Conservation (phyloP, 2,113 vertebrate genomes). For the Gymnogyps californianus region DNA sequence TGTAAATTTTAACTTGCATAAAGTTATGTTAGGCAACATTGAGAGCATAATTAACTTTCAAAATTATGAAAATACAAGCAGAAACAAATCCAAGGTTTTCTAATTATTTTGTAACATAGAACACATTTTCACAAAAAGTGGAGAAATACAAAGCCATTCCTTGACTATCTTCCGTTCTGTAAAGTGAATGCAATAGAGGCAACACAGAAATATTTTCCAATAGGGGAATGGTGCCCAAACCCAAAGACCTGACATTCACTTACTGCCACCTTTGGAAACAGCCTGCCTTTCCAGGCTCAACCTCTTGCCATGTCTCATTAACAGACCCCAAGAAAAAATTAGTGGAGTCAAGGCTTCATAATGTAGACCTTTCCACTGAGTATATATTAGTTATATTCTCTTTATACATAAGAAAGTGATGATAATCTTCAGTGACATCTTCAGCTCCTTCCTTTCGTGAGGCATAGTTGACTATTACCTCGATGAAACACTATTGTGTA, state of each 20-base stretch:
- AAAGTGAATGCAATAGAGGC: neutral
- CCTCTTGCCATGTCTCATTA: neutral
- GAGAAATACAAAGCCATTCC: neutral
- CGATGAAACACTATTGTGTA: neutral
- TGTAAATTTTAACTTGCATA: neutral
- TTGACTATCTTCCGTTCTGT: neutral
- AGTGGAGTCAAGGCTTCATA: neutral
- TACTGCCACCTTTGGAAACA: neutral
- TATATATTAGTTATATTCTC: neutral
- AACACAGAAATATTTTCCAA: neutral
- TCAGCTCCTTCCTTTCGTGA: neutral
- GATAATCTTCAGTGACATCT: neutral
- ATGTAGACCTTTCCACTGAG: neutral
- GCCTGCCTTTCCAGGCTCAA: neutral
- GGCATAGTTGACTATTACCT: neutral
- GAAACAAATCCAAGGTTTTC: neutral
- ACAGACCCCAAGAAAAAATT: neutral
- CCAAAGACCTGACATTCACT: neutral
- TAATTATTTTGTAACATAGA: neutral
- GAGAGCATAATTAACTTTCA: neutral
- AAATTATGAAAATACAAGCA: neutral
- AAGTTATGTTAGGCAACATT: neutral
- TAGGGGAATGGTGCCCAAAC: neutral
- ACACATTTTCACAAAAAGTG: neutral
- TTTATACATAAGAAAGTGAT: neutral